Percentiles rank a stretch among this genome's conserved stretches.
Evolutionary conservation across 2,113 vertebrate genomes (phyloP).

Genomic region (Oncorhynchus mykiss): DNA sequence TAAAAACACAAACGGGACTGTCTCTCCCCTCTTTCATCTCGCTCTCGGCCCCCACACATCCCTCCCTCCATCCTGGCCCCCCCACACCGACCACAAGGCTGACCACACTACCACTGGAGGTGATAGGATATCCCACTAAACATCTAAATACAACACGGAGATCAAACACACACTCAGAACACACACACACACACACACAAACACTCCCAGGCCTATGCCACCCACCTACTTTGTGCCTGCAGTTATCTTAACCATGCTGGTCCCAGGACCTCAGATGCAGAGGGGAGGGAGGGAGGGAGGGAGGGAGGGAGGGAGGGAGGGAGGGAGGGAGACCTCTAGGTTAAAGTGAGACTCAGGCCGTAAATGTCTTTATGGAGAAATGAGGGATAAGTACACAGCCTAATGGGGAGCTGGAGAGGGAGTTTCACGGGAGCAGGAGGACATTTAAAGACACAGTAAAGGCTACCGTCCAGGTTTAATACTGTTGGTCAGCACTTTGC

Average conservation of each 20-base stretch:
- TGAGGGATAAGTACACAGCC: conserved; percentile 34
- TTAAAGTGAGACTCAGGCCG: conserved; percentile 48
- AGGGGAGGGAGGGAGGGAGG: conserved; percentile 25
- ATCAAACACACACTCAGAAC: conserved; percentile 62
- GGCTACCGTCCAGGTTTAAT: conserved; percentile 40
- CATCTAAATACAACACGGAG: conserved; percentile 78
- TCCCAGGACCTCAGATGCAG: conserved; percentile 50
- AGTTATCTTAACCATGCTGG: conserved; percentile 75
- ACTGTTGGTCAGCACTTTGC: not conserved
- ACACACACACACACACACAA: conserved; percentile 3
- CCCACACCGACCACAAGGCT: conserved; percentile 52
- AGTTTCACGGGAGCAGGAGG: conserved; percentile 42
- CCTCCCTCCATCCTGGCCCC: conserved; percentile 11
- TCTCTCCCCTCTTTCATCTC: conserved; percentile 70
- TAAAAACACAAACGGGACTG: conserved; percentile 76
- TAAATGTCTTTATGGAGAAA: conserved; percentile 63
- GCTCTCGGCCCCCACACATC: conserved; percentile 30
- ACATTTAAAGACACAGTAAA: conserved; percentile 53
- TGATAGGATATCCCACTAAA: conserved; percentile 80
- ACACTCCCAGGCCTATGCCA: conserved; percentile 61
- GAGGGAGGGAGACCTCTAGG: conserved; percentile 39
- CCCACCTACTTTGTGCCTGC: conserved; percentile 67
- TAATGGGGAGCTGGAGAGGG: conserved; percentile 41
- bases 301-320: conserved; percentile 26
- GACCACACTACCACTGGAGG: conserved; percentile 72